Evolutionary conservation across 2,888 invertebrate species (phyloP).

Genomic region (Cryptocheilus praepositus): DNA sequence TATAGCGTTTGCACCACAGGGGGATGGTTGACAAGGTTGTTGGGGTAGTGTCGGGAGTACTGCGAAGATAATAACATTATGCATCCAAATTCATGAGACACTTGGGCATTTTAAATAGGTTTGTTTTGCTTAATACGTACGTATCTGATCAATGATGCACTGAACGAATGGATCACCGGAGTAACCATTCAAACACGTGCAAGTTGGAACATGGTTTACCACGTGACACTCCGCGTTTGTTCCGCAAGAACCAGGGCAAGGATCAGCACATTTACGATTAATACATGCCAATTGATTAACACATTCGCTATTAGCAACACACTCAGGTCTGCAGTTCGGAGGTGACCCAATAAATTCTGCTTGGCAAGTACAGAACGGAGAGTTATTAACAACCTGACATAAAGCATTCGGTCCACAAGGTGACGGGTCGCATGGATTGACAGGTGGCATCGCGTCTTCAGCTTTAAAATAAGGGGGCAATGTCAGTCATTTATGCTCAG

Average conservation of each 20-base stretch:
- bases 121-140: conserved; percentile 41
- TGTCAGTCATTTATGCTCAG: background rate
- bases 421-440: conserved; percentile 74
- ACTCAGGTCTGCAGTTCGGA: conserved; percentile 75
- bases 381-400: conserved; percentile 73
- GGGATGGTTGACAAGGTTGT: conserved; percentile 83
- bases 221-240: conserved; percentile 81
- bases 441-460: conserved; percentile 52
- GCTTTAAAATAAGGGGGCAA: conserved; percentile 38
- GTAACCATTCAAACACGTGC: conserved; percentile 81
- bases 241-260: conserved; percentile 75
- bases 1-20: conserved; percentile 86
- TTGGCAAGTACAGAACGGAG: conserved; percentile 73
- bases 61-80: background rate
- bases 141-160: conserved; percentile 76
- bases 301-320: conserved; percentile 76
- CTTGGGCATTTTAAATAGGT: too few relatives aligned
- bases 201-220: conserved; percentile 84
- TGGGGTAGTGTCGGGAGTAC: conserved; percentile 47
- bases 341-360: conserved; percentile 74
- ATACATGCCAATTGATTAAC: conserved; percentile 71
- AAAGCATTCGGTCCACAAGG: conserved; percentile 77
- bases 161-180: conserved; percentile 87
- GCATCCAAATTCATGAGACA: too few relatives aligned
- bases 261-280: conserved; percentile 74